Evolutionary conservation across 2,797 vertebrate species (phyloP), one percentile per base, ranked within the genome.

Genomic region (Oreochromis mossambicus): DNA sequence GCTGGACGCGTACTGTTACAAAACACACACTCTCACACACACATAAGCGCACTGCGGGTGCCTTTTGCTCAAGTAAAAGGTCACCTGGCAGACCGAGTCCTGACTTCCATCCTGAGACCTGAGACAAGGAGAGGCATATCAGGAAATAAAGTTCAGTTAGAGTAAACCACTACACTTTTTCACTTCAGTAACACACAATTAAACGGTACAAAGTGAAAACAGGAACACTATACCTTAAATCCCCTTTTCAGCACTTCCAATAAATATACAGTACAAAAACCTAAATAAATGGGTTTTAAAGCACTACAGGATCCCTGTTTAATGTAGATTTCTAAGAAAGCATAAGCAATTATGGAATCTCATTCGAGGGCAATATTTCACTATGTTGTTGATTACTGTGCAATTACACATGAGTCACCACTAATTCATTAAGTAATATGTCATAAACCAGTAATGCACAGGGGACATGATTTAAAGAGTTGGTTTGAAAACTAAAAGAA

Each of bases 1-100:
- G 89, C 89, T 87, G 87, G 83, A 86, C 85, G 90, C 86, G 21
- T 92, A 92, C 90, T 86, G 88, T 93, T 90, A 93, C 90, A 93
- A 94, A 92, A 91, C 92, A 92, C 90, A 89, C 89, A 89, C 87
- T 70, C 85, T 66, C 83, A 76, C 86, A 86, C 88, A 87, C 77
- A 91, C 77, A 87, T n/a, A 77, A 55, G 76, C 85, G 77, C 87
- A 81, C 88, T 26, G 86, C 29, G 17, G 81, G 85, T 9, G 84
- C 73, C 86, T 89, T 92, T 56, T 89, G 85, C 88, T 86, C 9
- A 32, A 89, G 90, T 87, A 78, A 91, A 92, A 94, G 94, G 93
- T 94, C 92, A 88, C 34, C 88, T 63, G 83, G 81, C 82, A 83
- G 79, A 88, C 79, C 24, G 2, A 50, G 75, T 70, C 85, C 88